phyloP scores from a whole-genome alignment of 37 sponge, comb jelly and placozoan species.

The Diacarnus erythraeanus region DNA sequence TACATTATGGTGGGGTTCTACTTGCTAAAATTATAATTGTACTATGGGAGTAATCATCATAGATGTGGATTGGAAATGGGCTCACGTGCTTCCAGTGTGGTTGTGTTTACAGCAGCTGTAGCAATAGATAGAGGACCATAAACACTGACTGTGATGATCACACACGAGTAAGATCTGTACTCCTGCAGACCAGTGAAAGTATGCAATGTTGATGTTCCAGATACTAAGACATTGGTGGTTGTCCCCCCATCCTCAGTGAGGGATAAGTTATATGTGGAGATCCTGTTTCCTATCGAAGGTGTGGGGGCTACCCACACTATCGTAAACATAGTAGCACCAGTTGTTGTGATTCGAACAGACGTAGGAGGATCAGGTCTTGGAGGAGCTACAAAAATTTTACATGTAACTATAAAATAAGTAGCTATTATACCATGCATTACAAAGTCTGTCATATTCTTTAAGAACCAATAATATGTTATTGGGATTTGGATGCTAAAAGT shows the following conservation, averaged over 20 bases:
- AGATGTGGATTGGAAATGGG: too few species aligned
- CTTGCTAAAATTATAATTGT: too few species aligned
- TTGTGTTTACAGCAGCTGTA: not conserved
- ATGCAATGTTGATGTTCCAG: too few species aligned
- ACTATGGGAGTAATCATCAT: too few species aligned
- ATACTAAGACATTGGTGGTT: not conserved
- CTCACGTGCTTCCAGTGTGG: slow-evolving; percentile 8
- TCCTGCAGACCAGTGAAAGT: slow-evolving; percentile 8
- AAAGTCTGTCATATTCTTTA: too few species aligned
- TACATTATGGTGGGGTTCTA: too few species aligned
- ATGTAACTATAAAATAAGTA: too few species aligned
- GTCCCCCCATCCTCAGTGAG: not conserved
- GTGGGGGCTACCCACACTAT: slow-evolving; percentile 1
- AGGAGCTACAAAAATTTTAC: too few species aligned
- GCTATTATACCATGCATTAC: too few species aligned
- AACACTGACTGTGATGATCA: not conserved
- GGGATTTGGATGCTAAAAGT: too few species aligned
- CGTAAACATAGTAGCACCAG: not conserved
- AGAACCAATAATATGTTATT: too few species aligned
- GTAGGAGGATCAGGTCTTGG: slow-evolving; percentile 9
- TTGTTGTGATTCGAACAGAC: not conserved
- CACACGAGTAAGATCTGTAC: slow-evolving; percentile 6
- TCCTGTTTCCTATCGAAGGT: not conserved
- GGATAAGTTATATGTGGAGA: not conserved
- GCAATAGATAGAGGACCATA: slow-evolving; percentile 11